Evolutionary conservation across 2,113 vertebrate species (phyloP).

Genomic region (Zapus hudsonius): DNA sequence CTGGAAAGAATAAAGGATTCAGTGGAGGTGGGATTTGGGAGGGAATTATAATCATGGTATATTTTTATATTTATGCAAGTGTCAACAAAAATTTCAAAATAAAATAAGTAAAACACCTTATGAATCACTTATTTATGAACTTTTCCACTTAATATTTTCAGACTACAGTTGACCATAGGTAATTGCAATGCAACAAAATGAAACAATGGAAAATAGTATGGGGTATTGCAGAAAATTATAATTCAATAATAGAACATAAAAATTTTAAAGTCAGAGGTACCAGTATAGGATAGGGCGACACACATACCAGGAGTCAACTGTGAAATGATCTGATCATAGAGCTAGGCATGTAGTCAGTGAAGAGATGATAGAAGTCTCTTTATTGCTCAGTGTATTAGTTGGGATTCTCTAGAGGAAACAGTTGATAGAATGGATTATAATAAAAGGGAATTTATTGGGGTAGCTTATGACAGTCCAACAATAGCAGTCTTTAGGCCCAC

Average conservation of each 20-base stretch:
- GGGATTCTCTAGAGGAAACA: no score
- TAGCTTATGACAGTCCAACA: no score
- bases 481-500: no score
- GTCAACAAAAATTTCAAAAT: no score
- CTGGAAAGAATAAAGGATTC: no score
- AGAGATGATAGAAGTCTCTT: background rate
- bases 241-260: background rate
- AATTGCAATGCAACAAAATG: background rate
- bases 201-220: background rate
- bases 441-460: no score
- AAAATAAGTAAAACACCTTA: no score
- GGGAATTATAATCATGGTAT: no score
- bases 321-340: background rate
- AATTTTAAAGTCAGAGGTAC: background rate
- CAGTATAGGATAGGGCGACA: background rate
- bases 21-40: no score
- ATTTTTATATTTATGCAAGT: no score
- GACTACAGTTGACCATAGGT: background rate
- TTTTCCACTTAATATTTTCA: conserved; percentile 23
- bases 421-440: no score
- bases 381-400: background rate
- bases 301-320: background rate
- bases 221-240: background rate
- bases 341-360: background rate
- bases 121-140: background rate